phyloP scores from a whole-genome alignment of 2,113 vertebrate species.

The Andinoacara biseriatus region DNA sequence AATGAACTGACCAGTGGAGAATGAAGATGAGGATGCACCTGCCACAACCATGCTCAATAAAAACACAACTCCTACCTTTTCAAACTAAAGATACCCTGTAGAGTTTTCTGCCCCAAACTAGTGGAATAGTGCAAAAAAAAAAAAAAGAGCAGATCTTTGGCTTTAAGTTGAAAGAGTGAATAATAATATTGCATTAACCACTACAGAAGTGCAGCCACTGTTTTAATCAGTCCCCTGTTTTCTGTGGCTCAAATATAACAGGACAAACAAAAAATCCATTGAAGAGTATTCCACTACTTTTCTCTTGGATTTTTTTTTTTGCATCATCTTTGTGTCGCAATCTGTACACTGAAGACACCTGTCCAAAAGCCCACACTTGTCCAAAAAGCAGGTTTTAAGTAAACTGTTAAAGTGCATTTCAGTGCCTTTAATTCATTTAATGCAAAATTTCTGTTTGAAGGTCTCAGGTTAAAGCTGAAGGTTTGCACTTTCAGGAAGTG shows the following conservation, averaged over 20 bases:
- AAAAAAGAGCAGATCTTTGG: no score
- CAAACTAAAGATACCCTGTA: neutral
- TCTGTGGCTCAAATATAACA: neutral
- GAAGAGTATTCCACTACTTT: neutral
- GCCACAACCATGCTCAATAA: neutral
- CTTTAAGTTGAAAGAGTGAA: neutral
- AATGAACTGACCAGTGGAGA: neutral
- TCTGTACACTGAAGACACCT: no score
- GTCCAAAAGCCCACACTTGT: neutral
- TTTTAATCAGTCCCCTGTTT: no score
- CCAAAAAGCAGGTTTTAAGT: rapidly evolving
- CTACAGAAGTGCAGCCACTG: neutral
- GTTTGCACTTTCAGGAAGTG: neutral
- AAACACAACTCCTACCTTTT: neutral
- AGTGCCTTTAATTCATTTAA: neutral
- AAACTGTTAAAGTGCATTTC: rapidly evolving
- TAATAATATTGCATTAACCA: neutral
- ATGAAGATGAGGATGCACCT: neutral
- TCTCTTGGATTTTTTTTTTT: neutral
- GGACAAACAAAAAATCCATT: no score
- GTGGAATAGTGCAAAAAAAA: neutral
- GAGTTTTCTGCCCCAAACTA: neutral
- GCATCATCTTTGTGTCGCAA: no score
- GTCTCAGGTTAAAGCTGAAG: neutral
- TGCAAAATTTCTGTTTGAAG: neutral